Evolutionary conservation across 2,113 vertebrate species (phyloP), one percentile per base, ranked within the genome.

Genomic region (Anser cygnoides): DNA sequence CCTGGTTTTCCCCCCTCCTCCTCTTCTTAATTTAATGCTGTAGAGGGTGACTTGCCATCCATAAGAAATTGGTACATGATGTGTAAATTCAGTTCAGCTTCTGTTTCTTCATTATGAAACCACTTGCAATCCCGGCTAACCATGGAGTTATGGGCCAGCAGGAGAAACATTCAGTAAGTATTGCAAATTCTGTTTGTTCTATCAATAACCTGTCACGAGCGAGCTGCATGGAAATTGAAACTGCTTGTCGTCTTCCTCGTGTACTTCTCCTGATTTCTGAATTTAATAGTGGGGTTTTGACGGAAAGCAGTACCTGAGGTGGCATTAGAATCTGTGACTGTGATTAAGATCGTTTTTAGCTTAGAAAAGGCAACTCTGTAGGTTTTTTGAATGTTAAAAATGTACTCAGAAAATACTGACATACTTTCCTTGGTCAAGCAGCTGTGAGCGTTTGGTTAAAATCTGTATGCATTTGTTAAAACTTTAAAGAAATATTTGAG

Each of bases 121-220:
- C 99, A 97, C 99, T 99, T 98, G 98, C 98, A 97, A 95, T 98
- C 96, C 97, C 98, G 98, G 98, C 98, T 98, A 98, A 98, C 98
- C 99, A 99, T 99, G 99, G 99, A 99, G 98, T 99, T 98, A 98
- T 98, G 98, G 99, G 98, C 98, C 99, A 99, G 98, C 99, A 98
- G 97, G 99, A 99, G 98, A 99, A 99, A 97, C 98, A 98, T 95
- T 98, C 99, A 97, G 99, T 99, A 98, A 99, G 99, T 99, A 99
- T 97, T 97, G 74, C 96, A 94, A 96, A 97, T 95, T 97, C 97
- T 95, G 97, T 92, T 96, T 94, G 94, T 96, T 97, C 96, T 97
- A 26, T 95, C 68, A 92, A 79, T 76, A 92, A 95, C 76, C 89
- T 93, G 59, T 96, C 96, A 85, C 6, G 66, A 83, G 95, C 70